phyloP scores from a whole-genome alignment of 1,140 invertebrate species.

The Apis laboriosa region DNA sequence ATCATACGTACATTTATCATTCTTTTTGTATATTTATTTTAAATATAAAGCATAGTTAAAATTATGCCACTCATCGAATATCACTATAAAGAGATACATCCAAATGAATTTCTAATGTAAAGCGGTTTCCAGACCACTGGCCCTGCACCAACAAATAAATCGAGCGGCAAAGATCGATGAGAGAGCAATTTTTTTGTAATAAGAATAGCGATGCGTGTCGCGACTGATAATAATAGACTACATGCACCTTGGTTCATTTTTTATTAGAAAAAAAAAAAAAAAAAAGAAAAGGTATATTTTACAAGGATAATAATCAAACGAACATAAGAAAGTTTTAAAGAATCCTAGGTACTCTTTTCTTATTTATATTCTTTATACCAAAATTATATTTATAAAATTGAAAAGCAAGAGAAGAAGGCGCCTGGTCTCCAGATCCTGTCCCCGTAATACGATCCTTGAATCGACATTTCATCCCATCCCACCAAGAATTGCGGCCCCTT shows the following conservation, averaged over 20 bases:
- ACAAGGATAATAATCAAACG: background rate
- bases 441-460: constrained; percentile 4
- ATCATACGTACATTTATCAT: no score
- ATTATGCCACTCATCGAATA: background rate
- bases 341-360: background rate
- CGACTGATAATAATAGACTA: background rate
- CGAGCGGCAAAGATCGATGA: background rate
- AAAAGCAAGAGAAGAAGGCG: constrained; percentile 3
- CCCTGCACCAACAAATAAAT: background rate
- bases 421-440: background rate
- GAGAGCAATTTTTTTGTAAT: background rate
- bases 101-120: background rate
- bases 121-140: background rate
- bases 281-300: background rate
- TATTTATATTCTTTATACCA: no score
- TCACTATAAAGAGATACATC: background rate
- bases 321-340: background rate
- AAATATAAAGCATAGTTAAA: no score
- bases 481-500: constrained; percentile 17
- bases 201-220: background rate
- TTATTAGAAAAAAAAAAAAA: no score
- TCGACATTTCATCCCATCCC: constrained; percentile 9
- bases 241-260: background rate
- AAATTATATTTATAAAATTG: background rate
- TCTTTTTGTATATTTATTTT: no score